Conservation (phyloP, 92 coral and sea anemone species). For the Umimayanthus kanabou region DNA sequence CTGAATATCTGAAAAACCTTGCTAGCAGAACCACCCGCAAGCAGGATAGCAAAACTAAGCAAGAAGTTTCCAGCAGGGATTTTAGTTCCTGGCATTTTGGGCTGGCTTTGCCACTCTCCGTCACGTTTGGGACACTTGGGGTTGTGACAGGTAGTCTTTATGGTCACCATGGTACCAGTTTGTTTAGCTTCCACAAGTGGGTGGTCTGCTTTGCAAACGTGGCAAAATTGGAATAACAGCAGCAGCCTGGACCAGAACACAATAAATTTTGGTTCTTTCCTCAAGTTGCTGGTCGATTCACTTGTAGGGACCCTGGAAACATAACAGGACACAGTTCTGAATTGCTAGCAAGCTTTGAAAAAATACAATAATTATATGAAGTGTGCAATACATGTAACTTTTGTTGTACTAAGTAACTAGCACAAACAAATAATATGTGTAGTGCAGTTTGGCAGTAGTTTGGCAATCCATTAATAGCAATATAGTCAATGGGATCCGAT, state of each 20-base stretch:
- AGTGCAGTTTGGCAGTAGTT: background rate
- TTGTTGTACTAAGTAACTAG: background rate
- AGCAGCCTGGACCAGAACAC: slow-evolving; percentile 39
- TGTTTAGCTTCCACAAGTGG: slow-evolving; percentile 23
- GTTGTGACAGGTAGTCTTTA: slow-evolving; percentile 7
- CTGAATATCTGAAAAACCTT: background rate
- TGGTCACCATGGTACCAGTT: slow-evolving; percentile 28
- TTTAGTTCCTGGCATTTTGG: background rate
- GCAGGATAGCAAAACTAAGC: background rate
- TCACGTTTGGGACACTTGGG: slow-evolving; percentile 4
- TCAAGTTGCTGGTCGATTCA: background rate
- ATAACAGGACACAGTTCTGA: no score
- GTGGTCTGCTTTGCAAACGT: slow-evolving; percentile 27
- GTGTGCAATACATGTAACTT: background rate
- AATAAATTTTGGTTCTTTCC: background rate
- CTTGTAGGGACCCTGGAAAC: no score
- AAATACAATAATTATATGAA: background rate
- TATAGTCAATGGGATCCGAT: no score
- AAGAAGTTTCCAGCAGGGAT: background rate
- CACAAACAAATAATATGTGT: background rate
- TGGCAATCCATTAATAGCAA: no score
- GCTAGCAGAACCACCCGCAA: background rate
- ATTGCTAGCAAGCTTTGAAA: no score
- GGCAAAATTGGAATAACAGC: slow-evolving; percentile 35
- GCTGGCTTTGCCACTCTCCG: background rate